Percentiles rank a stretch among this genome's conserved stretches.
phyloP scores from a whole-genome alignment of 2,888 invertebrate species.

The Apodemia duryi region DNA sequence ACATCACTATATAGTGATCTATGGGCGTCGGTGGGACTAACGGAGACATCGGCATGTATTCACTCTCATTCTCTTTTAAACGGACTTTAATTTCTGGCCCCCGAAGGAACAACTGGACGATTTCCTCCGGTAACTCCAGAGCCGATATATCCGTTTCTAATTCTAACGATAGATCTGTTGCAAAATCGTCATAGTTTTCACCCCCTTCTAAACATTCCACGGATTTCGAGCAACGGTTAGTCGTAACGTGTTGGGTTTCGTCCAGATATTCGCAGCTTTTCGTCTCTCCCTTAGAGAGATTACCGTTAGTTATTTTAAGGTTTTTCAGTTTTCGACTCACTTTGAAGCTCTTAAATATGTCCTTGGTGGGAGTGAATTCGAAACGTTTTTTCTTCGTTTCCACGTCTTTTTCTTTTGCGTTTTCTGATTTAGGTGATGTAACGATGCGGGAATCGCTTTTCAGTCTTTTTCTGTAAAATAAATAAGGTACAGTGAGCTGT shows the following conservation, averaged over 20 bases:
- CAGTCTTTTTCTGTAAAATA: slow-evolving; percentile 56
- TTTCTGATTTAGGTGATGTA: slow-evolving; percentile 57
- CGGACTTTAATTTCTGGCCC: slow-evolving; percentile 48
- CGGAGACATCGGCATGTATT: slow-evolving; percentile 70
- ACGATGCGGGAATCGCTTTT: slow-evolving; percentile 70
- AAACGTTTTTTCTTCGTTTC: slow-evolving; percentile 72
- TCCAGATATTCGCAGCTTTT: slow-evolving; percentile 73
- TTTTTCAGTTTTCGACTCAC: slow-evolving; percentile 63
- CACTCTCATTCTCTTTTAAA: slow-evolving; percentile 48
- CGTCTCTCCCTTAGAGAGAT: slow-evolving; percentile 55
- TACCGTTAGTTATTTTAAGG: slow-evolving; percentile 48
- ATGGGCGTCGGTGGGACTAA: slow-evolving; percentile 51
- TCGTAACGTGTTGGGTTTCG: slow-evolving; percentile 48
- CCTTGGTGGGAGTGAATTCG: slow-evolving; percentile 68
- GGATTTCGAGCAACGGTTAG: slow-evolving; percentile 61
- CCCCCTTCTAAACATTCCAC: slow-evolving; percentile 59
- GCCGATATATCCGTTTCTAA: slow-evolving; percentile 45
- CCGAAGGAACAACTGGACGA: slow-evolving; percentile 57
- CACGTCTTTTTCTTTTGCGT: slow-evolving; percentile 57
- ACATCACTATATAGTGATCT: slow-evolving; percentile 69
- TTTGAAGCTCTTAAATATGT: slow-evolving; percentile 70
- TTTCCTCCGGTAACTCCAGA: slow-evolving; percentile 57
- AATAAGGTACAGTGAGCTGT: background rate
- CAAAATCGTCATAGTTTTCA: slow-evolving; percentile 44
- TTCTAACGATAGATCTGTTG: slow-evolving; percentile 51